A percentile compares a stretch with the other conserved stretches of the same genome.
phyloP scores from a whole-genome alignment of 2,888 invertebrate genomes.

The Cataglyphis albicans region DNA sequence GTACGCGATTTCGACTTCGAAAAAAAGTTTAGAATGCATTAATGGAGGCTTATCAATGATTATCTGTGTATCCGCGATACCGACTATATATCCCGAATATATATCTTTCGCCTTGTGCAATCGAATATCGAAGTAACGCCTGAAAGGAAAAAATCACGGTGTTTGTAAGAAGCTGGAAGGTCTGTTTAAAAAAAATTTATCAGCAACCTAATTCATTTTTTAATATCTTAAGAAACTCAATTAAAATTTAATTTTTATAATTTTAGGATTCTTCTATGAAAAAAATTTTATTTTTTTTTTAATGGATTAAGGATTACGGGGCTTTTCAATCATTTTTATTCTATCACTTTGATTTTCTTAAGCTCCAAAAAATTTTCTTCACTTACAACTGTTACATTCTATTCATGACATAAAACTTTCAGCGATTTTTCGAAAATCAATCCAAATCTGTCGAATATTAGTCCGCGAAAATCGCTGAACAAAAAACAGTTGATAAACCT shows the following conservation, averaged over 20 bases:
- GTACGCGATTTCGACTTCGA: background rate
- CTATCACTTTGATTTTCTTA: background rate
- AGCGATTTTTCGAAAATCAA: background rate
- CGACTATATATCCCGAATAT: background rate
- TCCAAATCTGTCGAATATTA: background rate
- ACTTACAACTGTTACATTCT: background rate
- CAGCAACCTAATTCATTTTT: background rate
- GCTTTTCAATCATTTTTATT: background rate
- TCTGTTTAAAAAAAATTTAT: background rate
- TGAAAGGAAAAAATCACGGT: background rate
- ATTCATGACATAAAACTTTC: constrained; percentile 27
- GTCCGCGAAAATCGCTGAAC: background rate
- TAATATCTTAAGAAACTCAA: background rate
- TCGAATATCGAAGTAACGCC: constrained; percentile 1
- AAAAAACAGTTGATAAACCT: background rate
- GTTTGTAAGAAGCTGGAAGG: background rate
- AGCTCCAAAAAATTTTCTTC: background rate
- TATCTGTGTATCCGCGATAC: background rate
- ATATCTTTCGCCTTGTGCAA: background rate
- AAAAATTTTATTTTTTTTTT: background rate
- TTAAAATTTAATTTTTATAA: background rate
- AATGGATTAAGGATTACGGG: background rate
- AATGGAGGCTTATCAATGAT: background rate
- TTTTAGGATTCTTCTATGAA: background rate
- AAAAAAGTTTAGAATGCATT: background rate